Percentiles rank a stretch among this genome's conserved stretches.
These are phyloP conservation scores for Eucidaris tribuloides DNA, from an alignment of 35 echinoderm and acorn worm species.

Conservation along the genomic window DNA sequence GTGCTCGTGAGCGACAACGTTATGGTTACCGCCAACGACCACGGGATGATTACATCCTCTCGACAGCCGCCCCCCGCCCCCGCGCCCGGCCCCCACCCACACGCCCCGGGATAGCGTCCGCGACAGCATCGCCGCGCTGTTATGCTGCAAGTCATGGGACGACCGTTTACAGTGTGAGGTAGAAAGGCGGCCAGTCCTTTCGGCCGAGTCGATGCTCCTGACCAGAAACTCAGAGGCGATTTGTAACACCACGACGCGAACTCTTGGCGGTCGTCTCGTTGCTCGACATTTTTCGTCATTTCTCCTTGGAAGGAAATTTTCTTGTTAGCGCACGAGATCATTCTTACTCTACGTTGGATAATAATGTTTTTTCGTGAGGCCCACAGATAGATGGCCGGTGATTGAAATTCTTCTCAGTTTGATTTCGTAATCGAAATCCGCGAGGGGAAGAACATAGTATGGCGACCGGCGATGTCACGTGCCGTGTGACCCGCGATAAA, in stretches of 20 bases:
- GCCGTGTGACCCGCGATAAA: neutral
- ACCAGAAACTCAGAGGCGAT: slow-evolving; percentile 40
- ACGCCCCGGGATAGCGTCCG: too few relatives aligned
- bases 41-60: slow-evolving; percentile 42
- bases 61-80: slow-evolving; percentile 66
- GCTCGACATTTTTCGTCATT: slow-evolving; percentile 42
- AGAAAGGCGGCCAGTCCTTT: slow-evolving; percentile 55
- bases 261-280: slow-evolving; percentile 43
- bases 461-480: slow-evolving; percentile 31
- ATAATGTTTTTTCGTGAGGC: slow-evolving; percentile 60
- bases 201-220: slow-evolving; percentile 43
- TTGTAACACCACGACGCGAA: slow-evolving; percentile 55
- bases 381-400: slow-evolving; percentile 47
- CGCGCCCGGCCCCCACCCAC: too few relatives aligned
- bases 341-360: slow-evolving; percentile 34
- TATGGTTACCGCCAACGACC: neutral
- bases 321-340: slow-evolving; percentile 41
- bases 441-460: slow-evolving; percentile 34
- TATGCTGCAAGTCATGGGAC: slow-evolving; percentile 45
- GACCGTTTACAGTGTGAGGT: slow-evolving; percentile 16
- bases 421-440: slow-evolving; percentile 38
- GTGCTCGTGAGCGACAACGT: neutral
- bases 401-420: slow-evolving; percentile 44
- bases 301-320: slow-evolving; percentile 40
- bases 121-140: slow-evolving; percentile 27